Conservation (phyloP, 2,888 invertebrate species). For the Macrophya alboannulata region DNA sequence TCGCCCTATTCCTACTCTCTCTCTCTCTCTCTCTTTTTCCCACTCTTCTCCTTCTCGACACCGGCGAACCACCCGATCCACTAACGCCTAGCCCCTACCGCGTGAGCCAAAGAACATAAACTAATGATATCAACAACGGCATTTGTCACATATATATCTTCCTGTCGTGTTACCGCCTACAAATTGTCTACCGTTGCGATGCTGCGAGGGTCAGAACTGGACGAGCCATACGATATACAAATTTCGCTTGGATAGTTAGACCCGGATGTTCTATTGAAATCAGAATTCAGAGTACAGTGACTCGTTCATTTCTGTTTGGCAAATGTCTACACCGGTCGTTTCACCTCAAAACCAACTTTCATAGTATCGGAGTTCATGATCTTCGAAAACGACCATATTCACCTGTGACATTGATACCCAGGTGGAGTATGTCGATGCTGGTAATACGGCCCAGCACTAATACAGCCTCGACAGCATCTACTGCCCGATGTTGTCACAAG, state of each 20-base stretch:
- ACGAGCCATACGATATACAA: background rate
- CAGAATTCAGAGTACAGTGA: background rate
- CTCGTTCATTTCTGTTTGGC: background rate
- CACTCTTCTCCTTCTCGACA: no score
- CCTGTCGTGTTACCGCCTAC: conserved; percentile 29
- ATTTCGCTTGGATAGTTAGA: conserved; percentile 1
- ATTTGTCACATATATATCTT: conserved; percentile 41
- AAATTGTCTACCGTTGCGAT: conserved; percentile 31
- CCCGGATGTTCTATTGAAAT: background rate
- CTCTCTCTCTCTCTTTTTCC: conserved; percentile 11
- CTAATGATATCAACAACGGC: conserved; percentile 51
- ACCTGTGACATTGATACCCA: no score
- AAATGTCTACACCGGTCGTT: background rate
- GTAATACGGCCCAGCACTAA: no score
- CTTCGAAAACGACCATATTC: background rate
- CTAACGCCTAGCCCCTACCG: conserved; percentile 43
- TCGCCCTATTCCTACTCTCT: conserved; percentile 30
- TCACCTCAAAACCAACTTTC: background rate
- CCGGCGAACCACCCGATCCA: conserved; percentile 23
- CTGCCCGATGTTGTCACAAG: no score
- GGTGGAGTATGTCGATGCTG: no score
- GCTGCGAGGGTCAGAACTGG: background rate
- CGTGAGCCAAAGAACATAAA: conserved; percentile 28
- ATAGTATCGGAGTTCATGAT: background rate
- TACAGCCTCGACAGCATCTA: no score